Percentiles rank a stretch among this genome's conserved stretches.
phyloP scores from a whole-genome alignment of 2,888 invertebrate genomes.

The Ethmia dodecea region DNA sequence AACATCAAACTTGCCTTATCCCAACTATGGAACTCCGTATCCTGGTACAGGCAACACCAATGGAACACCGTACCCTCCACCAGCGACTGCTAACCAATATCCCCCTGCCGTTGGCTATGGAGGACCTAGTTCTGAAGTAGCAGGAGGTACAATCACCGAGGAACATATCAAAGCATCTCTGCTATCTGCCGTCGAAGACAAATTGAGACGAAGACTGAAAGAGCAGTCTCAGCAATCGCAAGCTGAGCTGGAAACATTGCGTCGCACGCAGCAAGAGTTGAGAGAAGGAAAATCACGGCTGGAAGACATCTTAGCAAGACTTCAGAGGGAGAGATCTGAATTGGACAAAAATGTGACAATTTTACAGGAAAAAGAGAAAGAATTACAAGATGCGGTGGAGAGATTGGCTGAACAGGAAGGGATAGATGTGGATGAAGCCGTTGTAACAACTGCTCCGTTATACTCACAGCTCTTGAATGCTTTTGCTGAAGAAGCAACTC shows the following conservation, averaged over 20 bases:
- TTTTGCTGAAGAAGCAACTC: slow-evolving; percentile 98
- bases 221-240: slow-evolving; percentile 94
- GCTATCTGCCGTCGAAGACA: slow-evolving; percentile 96
- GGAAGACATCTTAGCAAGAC: slow-evolving; percentile 84
- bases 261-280: slow-evolving; percentile 91
- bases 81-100: slow-evolving; percentile 41
- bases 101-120: slow-evolving; percentile 42
- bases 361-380: slow-evolving; percentile 91
- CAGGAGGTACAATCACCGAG: slow-evolving; percentile 92
- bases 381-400: slow-evolving; percentile 88
- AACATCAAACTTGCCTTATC: slow-evolving; percentile 67
- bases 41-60: slow-evolving; percentile 51
- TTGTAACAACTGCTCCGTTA: slow-evolving; percentile 96
- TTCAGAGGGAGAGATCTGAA: slow-evolving; percentile 88
- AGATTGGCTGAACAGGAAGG: slow-evolving; percentile 87
- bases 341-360: slow-evolving; percentile 90
- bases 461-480: slow-evolving; percentile 97
- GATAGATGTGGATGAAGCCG: slow-evolving; percentile 96
- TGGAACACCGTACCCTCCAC: slow-evolving; percentile 42
- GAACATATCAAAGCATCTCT: slow-evolving; percentile 97
- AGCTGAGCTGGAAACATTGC: slow-evolving; percentile 93
- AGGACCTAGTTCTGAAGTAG: slow-evolving; percentile 49
- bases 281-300: slow-evolving; percentile 90
- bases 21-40: slow-evolving; percentile 64
- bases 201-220: slow-evolving; percentile 88